Conservation (phyloP, 2,797 vertebrate genomes). For the Acrossocheilus fasciatus region DNA sequence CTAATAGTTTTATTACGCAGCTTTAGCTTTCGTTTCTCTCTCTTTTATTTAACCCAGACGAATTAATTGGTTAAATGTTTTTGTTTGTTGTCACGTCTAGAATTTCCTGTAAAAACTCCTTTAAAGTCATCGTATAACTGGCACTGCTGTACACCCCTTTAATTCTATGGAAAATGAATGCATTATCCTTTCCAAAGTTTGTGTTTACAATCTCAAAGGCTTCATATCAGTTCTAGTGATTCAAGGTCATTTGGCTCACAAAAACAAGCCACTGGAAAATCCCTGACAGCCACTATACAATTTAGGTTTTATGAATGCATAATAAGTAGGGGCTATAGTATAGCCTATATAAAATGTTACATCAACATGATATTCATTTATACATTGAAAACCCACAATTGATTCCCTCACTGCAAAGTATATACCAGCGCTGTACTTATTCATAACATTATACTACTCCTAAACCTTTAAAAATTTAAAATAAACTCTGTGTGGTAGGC, state of each 20-base stretch:
- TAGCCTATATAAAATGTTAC: neutral
- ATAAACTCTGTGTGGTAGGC: neutral
- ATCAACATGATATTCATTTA: neutral
- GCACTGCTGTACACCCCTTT: neutral
- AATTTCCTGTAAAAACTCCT: neutral
- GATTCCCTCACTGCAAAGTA: neutral
- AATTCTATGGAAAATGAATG: neutral
- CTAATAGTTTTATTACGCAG: neutral
- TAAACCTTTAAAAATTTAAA: neutral
- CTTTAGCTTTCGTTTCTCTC: neutral
- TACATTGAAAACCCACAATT: too few relatives aligned
- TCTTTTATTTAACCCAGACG: neutral
- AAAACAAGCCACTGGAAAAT: neutral
- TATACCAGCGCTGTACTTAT: neutral
- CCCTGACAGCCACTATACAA: neutral
- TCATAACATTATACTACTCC: too few relatives aligned
- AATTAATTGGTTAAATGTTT: neutral
- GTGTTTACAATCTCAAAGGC: neutral
- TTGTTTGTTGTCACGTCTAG: neutral
- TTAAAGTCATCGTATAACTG: neutral
- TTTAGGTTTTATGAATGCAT: neutral
- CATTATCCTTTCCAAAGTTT: neutral
- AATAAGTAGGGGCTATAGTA: neutral
- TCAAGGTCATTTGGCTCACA: constrained; percentile 13
- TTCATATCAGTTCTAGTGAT: neutral